Conservation (phyloP, 2,888 invertebrate species). For the Micropterix aruncella region DNA sequence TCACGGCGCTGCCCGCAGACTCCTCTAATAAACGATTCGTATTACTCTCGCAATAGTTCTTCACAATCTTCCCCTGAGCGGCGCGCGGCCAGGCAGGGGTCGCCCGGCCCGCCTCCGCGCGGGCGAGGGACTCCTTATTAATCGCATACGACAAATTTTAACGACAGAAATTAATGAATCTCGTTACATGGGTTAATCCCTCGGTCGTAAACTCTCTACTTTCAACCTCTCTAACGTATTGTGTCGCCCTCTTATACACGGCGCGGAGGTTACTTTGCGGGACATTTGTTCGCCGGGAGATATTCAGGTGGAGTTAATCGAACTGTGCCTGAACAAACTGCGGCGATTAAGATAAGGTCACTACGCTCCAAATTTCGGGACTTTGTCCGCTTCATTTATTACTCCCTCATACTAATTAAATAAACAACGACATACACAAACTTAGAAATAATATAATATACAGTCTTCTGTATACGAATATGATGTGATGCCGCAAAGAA, state of each 20-base stretch:
- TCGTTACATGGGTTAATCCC: slow-evolving; percentile 45
- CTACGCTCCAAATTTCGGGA: too few species aligned
- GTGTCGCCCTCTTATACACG: slow-evolving; percentile 11
- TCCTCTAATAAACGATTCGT: neutral
- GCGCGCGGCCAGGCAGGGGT: slow-evolving; percentile 23
- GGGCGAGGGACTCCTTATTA: slow-evolving; percentile 38
- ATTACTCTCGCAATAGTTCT: slow-evolving; percentile 3
- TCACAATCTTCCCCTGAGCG: slow-evolving; percentile 14
- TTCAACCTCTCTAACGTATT: slow-evolving; percentile 30
- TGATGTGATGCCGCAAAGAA: too few species aligned
- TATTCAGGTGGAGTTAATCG: slow-evolving; percentile 26
- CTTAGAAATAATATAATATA: too few species aligned
- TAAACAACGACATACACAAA: neutral
- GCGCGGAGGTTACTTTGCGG: slow-evolving; percentile 11
- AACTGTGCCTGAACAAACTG: slow-evolving; percentile 26
- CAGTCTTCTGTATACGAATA: too few species aligned
- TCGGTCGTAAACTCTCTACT: slow-evolving; percentile 38
- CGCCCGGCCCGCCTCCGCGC: slow-evolving; percentile 17
- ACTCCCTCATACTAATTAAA: neutral
- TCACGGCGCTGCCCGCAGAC: slow-evolving; percentile 13
- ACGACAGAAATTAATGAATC: slow-evolving; percentile 47
- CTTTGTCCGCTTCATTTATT: too few species aligned
- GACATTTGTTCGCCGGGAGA: slow-evolving; percentile 21
- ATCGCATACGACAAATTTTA: slow-evolving; percentile 46
- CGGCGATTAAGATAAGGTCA: slow-evolving; percentile 30